phyloP scores from a whole-genome alignment of 2,888 invertebrate genomes.

The Trichogramma dendrolimi region DNA sequence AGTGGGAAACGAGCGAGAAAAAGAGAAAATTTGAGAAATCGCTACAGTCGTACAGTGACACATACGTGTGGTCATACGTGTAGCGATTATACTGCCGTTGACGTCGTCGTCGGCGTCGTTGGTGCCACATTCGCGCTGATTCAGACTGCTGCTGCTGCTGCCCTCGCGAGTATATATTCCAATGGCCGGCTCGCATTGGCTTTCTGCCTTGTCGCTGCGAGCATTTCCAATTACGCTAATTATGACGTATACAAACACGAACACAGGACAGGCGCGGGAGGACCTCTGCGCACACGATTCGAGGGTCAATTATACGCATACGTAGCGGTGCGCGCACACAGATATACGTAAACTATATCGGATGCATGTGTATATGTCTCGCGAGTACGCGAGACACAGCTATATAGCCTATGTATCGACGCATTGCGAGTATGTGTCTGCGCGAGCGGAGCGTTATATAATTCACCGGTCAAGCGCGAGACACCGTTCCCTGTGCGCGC shows the following conservation, averaged over 20 bases:
- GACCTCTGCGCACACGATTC: not conserved
- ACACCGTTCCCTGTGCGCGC: not conserved
- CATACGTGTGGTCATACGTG: not conserved
- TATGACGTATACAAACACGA: slow-evolving; percentile 28
- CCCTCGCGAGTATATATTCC: too few species aligned
- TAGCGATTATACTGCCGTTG: too few species aligned
- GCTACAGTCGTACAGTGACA: not conserved
- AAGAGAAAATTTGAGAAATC: slow-evolving; percentile 12
- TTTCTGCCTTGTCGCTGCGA: not conserved
- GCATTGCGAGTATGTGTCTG: not conserved
- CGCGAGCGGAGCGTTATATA: slow-evolving; percentile 4
- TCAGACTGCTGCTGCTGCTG: too few species aligned
- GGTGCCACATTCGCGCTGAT: too few species aligned
- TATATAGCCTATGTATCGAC: too few species aligned
- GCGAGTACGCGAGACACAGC: too few species aligned
- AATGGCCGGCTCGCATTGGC: not conserved
- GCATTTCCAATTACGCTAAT: slow-evolving; percentile 30
- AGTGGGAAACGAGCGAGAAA: too few species aligned
- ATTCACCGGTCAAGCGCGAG: slow-evolving; percentile 10
- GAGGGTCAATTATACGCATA: slow-evolving; percentile 26
- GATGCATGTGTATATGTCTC: too few species aligned
- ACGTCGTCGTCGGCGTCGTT: too few species aligned
- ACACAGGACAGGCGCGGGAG: not conserved
- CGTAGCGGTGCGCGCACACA: not conserved
- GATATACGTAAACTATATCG: too few species aligned